Evolutionary conservation across 2,113 vertebrate genomes (phyloP).

Genomic region (Terrapene triunguis): DNA sequence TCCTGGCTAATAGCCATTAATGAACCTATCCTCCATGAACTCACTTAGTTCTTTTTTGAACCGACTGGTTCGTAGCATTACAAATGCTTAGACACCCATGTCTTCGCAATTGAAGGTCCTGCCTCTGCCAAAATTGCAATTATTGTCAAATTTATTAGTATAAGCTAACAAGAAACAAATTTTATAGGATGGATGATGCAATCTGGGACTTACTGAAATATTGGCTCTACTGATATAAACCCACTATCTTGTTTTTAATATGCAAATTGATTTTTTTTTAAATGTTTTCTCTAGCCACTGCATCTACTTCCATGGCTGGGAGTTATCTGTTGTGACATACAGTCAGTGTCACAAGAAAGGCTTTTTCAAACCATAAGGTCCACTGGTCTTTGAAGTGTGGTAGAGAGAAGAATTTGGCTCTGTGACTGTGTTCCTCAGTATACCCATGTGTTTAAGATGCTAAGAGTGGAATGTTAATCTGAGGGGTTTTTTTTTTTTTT

Average conservation of each 20-base stretch:
- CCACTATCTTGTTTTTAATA: accelerated
- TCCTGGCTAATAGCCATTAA: no score
- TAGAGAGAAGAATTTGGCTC: neutral
- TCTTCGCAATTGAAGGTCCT: accelerated
- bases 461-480: no score
- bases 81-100: neutral
- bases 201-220: neutral
- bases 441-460: no score
- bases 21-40: no score
- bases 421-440: no score
- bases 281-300: accelerated
- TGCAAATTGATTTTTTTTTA: neutral
- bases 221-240: neutral
- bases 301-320: neutral
- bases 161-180: no score
- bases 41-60: no score
- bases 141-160: no score
- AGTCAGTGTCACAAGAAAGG: neutral
- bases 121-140: neutral
- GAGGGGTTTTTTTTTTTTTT: neutral
- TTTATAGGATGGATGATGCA: neutral
- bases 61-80: no score
- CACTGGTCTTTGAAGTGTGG: neutral
- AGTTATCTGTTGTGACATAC: neutral
- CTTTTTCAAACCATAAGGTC: neutral